A percentile compares a stretch with the other conserved stretches of the same genome.
These are phyloP conservation scores for Malurus splendens DNA, from an alignment of 2,797 vertebrate genomes.

Conservation along the genomic window DNA sequence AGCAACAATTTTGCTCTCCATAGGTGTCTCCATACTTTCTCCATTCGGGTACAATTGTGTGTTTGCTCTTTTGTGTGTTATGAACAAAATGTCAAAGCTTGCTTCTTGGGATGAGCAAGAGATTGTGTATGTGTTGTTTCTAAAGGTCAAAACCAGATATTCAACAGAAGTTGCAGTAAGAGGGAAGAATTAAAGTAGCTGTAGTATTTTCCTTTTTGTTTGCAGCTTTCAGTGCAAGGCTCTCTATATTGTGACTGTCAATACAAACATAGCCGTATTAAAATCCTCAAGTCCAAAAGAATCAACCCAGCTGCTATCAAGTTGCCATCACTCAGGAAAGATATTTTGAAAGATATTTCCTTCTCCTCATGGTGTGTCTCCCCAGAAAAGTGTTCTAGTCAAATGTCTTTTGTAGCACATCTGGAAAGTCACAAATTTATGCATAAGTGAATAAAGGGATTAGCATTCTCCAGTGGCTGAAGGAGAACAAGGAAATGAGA, in stretches of 20 bases:
- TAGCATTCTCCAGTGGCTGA: neutral
- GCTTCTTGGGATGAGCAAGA: neutral
- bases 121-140: neutral
- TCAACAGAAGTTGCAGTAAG: neutral
- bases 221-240: neutral
- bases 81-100: neutral
- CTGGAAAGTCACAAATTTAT: neutral
- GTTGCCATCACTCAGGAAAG: neutral
- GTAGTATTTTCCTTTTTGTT: neutral
- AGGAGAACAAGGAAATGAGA: constrained; percentile 55
- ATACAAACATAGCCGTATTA: neutral
- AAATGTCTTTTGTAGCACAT: neutral
- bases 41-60: neutral
- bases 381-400: neutral
- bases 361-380: neutral
- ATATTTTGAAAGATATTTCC: neutral
- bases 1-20: neutral
- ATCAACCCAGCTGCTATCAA: neutral
- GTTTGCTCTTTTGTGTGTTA: neutral
- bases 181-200: neutral
- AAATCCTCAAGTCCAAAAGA: neutral
- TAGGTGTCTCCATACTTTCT: neutral
- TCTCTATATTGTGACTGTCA: neutral
- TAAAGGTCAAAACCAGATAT: neutral
- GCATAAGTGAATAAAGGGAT: neutral